A percentile compares a stretch with the other conserved stretches of the same genome.
phyloP scores from a whole-genome alignment of 2,888 invertebrate genomes.

The Xanthorhoe designata region DNA sequence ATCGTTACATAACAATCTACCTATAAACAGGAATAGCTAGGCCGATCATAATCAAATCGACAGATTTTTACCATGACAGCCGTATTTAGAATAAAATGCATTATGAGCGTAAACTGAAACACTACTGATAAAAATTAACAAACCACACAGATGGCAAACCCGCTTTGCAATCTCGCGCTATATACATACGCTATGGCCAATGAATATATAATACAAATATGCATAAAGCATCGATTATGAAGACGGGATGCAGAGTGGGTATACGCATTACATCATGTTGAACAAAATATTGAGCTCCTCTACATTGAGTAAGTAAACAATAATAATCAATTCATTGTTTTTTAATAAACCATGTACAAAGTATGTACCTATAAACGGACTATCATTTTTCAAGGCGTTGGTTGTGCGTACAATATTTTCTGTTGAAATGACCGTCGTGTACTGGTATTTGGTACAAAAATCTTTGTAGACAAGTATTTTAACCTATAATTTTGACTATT shows the following conservation, averaged over 20 bases:
- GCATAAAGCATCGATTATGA: slow-evolving; percentile 5
- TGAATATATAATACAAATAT: slow-evolving; percentile 15
- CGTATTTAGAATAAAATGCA: slow-evolving; percentile 10
- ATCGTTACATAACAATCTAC: slow-evolving; percentile 42
- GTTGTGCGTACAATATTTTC: neutral
- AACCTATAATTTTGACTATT: too few species aligned
- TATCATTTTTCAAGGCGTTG: neutral
- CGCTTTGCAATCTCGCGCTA: slow-evolving; percentile 2
- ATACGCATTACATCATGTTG: neutral
- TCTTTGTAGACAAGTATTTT: neutral
- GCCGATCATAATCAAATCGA: slow-evolving; percentile 40
- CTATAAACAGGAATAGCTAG: slow-evolving; percentile 43
- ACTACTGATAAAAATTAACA: neutral
- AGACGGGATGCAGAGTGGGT: neutral
- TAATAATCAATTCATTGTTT: neutral
- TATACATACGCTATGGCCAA: slow-evolving; percentile 17
- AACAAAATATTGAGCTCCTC: neutral
- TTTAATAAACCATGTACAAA: neutral
- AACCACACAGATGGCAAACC: neutral
- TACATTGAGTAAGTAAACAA: neutral
- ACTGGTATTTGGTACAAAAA: neutral
- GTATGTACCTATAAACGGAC: neutral
- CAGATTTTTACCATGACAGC: slow-evolving; percentile 31
- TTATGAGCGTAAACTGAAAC: neutral
- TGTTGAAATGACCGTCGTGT: neutral